Conservation (phyloP, 2,113 vertebrate species). For the Pelecanus crispus region DNA sequence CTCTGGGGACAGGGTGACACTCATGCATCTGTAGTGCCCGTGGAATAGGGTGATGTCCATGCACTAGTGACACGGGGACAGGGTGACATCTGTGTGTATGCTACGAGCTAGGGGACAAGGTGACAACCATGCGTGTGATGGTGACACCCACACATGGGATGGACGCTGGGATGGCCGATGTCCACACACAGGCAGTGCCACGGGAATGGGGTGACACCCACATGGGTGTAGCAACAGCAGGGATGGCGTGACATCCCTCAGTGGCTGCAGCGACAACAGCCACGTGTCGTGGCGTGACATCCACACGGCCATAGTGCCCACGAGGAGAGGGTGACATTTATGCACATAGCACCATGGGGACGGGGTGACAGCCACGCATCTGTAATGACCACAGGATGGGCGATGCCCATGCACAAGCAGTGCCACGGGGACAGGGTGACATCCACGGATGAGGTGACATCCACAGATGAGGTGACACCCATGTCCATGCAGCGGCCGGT, state of each 20-base stretch:
- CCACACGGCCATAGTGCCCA: too few relatives aligned
- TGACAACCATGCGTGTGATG: accelerated
- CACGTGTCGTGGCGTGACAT: too few relatives aligned
- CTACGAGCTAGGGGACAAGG: background rate
- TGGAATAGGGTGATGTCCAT: background rate
- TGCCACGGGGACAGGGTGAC: background rate
- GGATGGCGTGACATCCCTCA: too few relatives aligned
- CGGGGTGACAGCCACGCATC: background rate
- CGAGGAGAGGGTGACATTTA: background rate
- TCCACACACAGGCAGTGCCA: background rate
- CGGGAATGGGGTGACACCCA: too few relatives aligned
- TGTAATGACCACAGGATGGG: accelerated
- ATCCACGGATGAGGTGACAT: background rate
- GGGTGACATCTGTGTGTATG: accelerated
- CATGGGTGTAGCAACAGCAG: too few relatives aligned
- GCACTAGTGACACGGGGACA: background rate
- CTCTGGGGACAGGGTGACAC: background rate
- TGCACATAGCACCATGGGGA: accelerated
- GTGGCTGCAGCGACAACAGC: too few relatives aligned
- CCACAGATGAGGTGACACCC: background rate
- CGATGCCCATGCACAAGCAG: background rate
- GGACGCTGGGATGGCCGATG: background rate
- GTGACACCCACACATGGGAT: background rate
- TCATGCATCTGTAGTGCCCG: accelerated
- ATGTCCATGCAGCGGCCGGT: accelerated